Evolutionary conservation across 2,888 invertebrate genomes (phyloP), one percentile per base, ranked within the genome.

Genomic region (Altica lythri): DNA sequence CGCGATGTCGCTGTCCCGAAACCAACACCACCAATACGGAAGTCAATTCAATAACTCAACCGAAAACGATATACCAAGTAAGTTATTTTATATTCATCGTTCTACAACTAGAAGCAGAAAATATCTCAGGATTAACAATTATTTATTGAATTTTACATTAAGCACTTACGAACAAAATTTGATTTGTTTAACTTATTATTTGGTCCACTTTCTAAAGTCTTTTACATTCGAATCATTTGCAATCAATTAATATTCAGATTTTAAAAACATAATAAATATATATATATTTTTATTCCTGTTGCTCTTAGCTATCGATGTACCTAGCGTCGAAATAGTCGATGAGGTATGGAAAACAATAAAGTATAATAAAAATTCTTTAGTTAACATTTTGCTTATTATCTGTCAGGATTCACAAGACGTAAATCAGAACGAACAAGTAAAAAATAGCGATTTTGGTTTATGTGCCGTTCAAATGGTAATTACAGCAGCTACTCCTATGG

Each of bases 401-500:
- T n/a, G n/a, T 30, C n/a, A 62, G 62, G 60, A 60, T 32, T 56
- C 58, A 6, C 34, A 52, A 51, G 57, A 55, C 29, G 42, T 59
- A 30, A 50, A 57, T 3, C 60, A 54, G 46, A 47, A 38, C 10
- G 53, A 55, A 32, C 52, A 46, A 14, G 38, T 44, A 10, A 18
- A 44, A 4, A 50, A 38, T 17, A 57, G 40, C 25, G 84, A 85
- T 63, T 80, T 83, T 65, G 89, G 89, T 65, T 81, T 92, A 60
- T 90, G 89, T 59, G 91, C 91, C 66, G 92, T 91, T 46, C 90
- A 92, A 76, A 94, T 95, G 67, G 92, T 93, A 54, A 93, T 95
- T 75, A 95, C 94, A 38, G 93, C 93, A 48, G 94, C 95, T 61
- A 95, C 95, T 34, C 95, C 95, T 35, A 92, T 92, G 89, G 80